Base-by-base conservation (phyloP, 2,888 invertebrate species). In the Trissoscelio sp. region DNA sequence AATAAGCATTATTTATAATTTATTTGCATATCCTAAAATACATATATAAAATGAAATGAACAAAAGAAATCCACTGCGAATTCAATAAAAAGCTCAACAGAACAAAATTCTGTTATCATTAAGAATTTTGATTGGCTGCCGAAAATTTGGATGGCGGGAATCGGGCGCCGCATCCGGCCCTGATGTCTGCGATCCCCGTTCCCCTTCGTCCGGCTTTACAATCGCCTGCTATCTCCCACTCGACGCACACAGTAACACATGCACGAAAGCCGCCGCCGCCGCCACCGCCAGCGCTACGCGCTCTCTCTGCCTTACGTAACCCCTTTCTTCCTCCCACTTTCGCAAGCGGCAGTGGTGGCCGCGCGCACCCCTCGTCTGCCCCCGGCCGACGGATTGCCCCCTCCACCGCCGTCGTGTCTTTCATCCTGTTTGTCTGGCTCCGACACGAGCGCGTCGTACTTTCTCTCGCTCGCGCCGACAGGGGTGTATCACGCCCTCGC, bases 141-240 rank as follows among this genome's bases (percentile, higher is more conserved):
- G n/a, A n/a, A 62, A 62, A 62, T 46, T 44, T 6, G 34, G 34
- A 6, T 48, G 46, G 34, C 34, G 31, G 3, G 34, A 22, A 37
- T 1, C 14, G 64, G 48, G 64, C 51, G 14, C 9, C 39, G 51
- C 18, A 57, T 74, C 67, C 74, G 53, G 60, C 74, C 66, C 46
- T 66, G 73, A 67, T 46, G 77, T 82, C 82, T 82, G 74, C 81
- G 72, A 77, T 39, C 44, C 44, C 55, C 62, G 55, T 55, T 69
- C 55, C 69, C 69, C 77, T 78, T 70, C 77, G 77, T 78, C 62
- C 78, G 57, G 72, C 66, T 72, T 70, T 66, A 58, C 78, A 66
- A 46, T 70, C 72, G 78, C 70, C 72, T 55, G 69, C 64, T 72
- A 79, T 79, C 79, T 72, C 66, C 78, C 79, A 79, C 66, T 79